Conservation (phyloP, 2,113 vertebrate genomes). For the Percina caprodes region DNA sequence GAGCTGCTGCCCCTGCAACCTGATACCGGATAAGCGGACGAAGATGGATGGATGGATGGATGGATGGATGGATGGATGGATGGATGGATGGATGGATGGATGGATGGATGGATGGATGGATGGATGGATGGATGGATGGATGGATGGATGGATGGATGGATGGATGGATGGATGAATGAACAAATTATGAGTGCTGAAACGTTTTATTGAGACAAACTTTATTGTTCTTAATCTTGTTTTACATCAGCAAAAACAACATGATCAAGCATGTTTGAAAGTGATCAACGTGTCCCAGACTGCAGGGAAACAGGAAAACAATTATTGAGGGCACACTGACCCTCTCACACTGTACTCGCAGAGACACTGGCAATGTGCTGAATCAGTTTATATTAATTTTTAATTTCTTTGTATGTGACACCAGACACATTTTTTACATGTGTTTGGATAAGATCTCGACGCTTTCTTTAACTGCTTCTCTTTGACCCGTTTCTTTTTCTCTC, state of each 20-base stretch:
- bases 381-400: neutral
- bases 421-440: neutral
- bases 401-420: neutral
- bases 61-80: too few species aligned
- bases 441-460: constrained; percentile 16
- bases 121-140: too few species aligned
- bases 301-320: neutral
- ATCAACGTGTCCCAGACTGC: neutral
- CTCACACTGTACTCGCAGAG: neutral
- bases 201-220: constrained; percentile 26
- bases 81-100: too few species aligned
- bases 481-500: constrained; percentile 37
- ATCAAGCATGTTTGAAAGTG: constrained; percentile 15
- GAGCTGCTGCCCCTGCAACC: too few species aligned
- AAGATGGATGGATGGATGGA: too few species aligned
- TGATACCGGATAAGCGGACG: too few species aligned
- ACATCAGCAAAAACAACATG: constrained; percentile 17
- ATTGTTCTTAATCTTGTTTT: constrained; percentile 14
- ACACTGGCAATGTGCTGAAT: neutral
- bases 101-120: too few species aligned
- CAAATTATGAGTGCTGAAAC: constrained; percentile 23
- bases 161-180: too few species aligned
- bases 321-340: neutral
- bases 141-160: too few species aligned
- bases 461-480: constrained; percentile 19